Evolutionary conservation across 53 echinoderm and acorn worm species (phyloP).

Genomic region (Holothuria leucospilota): DNA sequence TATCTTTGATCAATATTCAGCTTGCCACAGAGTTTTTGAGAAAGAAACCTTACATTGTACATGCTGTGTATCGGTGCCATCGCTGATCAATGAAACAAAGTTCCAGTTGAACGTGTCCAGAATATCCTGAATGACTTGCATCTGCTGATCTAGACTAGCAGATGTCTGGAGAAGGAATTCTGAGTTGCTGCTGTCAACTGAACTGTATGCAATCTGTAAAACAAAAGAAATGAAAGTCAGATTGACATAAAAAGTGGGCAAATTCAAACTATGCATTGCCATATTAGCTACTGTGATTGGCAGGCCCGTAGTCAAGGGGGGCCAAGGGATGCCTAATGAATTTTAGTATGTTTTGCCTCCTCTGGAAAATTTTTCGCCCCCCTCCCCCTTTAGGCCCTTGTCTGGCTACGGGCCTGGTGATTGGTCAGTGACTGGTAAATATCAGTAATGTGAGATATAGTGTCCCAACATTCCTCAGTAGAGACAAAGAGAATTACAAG

Average conservation of each 20-base stretch:
- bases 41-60: not conserved
- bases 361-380: too few relatives aligned
- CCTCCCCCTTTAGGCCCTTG: too few relatives aligned
- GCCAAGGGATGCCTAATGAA: too few relatives aligned
- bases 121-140: constrained; percentile 4
- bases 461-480: too few relatives aligned
- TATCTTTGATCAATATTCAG: too few relatives aligned
- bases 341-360: too few relatives aligned
- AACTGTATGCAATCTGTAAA: constrained; percentile 41
- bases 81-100: constrained; percentile 10
- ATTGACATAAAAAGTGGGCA: not conserved
- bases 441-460: too few relatives aligned
- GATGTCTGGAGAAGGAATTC: constrained; percentile 33
- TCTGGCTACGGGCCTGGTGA: too few relatives aligned
- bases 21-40: not conserved
- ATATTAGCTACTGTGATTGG: too few relatives aligned
- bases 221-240: not conserved
- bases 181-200: not conserved
- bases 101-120: constrained; percentile 18
- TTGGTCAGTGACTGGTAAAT: too few relatives aligned
- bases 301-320: too few relatives aligned
- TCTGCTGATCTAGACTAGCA: not conserved
- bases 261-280: not conserved
- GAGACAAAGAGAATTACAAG: too few relatives aligned
- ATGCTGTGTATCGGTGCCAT: constrained; percentile 17